Evolutionary conservation across 2,888 invertebrate genomes (phyloP).

Genomic region (Notocelia uddmanniana): DNA sequence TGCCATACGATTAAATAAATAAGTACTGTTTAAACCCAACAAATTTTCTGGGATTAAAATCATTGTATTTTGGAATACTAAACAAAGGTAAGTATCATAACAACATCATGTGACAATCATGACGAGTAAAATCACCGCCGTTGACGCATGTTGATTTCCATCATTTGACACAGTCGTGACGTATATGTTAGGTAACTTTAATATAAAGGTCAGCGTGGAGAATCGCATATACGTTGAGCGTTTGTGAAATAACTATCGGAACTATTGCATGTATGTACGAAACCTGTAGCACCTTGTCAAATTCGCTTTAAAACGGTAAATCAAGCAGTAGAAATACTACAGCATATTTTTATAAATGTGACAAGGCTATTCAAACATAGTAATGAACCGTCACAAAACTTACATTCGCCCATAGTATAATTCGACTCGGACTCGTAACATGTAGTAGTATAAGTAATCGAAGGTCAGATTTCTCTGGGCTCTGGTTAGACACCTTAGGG

Average conservation of each 20-base stretch:
- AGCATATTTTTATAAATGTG: not conserved
- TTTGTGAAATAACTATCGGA: not conserved
- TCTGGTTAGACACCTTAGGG: not conserved
- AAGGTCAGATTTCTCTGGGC: not conserved
- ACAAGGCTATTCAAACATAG: not conserved
- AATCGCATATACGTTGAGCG: constrained; percentile 1
- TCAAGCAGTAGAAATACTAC: not conserved
- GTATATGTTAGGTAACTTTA: constrained; percentile 30
- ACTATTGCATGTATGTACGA: not conserved
- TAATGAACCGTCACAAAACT: not conserved
- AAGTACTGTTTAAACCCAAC: no score
- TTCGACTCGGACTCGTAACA: not conserved
- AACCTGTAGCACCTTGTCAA: not conserved
- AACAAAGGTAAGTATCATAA: constrained; percentile 19
- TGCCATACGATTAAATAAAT: no score
- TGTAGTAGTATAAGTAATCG: not conserved
- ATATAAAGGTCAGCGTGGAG: constrained; percentile 25
- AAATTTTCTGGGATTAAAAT: not conserved
- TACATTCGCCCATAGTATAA: not conserved
- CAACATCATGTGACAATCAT: no score
- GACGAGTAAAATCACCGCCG: constrained; percentile 5
- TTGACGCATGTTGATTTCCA: constrained; percentile 17
- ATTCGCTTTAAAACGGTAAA: not conserved
- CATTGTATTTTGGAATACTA: not conserved
- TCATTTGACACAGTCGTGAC: constrained; percentile 31